Base-by-base conservation (phyloP, 1,140 invertebrate genomes). In the Anadara kagoshimensis region DNA sequence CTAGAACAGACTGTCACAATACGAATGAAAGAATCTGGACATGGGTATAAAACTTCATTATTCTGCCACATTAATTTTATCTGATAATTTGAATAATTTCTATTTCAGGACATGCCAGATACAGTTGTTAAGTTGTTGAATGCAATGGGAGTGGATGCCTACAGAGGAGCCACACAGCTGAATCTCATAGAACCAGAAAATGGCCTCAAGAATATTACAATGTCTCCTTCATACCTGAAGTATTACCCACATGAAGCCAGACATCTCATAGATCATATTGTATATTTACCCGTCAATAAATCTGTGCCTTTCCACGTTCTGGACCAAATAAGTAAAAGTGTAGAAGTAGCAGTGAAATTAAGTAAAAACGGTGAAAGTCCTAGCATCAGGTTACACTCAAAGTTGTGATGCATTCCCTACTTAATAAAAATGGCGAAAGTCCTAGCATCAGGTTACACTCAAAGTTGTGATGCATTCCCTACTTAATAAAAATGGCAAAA, bases 281-380 rank as follows among this genome's bases (percentile, higher is more conserved):
- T 90, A 11, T 90, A 90, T 73, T 68, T 90, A 11, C 89, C 89
- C 2, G 82, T 90, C 20, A 82, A 86, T 69, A 89, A 87, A 56
- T 74, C 73, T 58, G 85, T 90, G 5, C 87, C 89, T 7, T 87
- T 87, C 67, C 73, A 83, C 43, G 78, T 78, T 1, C 78, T 89
- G 4, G 86, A 89, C 66, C 69, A 79, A 44, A 85, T 88, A 29
- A 83, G 82, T 66, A 76, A 72, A 62, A 75, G 70, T 12, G 72
- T 85, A 0, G 61, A 77, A 14, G 41, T 62, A 45, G 78, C 80
- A 0, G 54, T 81, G 5, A 72, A 76, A 58, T 54, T 81, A 16
- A 78, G 71, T 24, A 76, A 67, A 68, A 78, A 75, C 64, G 70
- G 73, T 10, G 73, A 63, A 5, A 66, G 54, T 56, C 45, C 75